A percentile compares a stretch with the other conserved stretches of the same genome.
Evolutionary conservation across 2,888 invertebrate genomes (phyloP).

Genomic region (Microplitis deprimator): DNA sequence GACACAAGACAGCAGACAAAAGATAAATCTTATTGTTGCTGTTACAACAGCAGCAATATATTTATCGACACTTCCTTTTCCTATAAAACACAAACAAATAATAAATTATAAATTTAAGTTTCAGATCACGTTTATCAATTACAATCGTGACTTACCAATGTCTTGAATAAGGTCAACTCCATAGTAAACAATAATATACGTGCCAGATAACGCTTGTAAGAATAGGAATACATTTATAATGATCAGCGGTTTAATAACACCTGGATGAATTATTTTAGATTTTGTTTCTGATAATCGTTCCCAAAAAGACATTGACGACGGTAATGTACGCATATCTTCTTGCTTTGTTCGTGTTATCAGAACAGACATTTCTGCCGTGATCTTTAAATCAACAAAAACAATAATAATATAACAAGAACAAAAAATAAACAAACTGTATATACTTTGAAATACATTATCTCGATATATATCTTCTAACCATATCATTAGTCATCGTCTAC

Average conservation of each 20-base stretch:
- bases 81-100: conserved; percentile 57
- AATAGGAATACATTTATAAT: conserved; percentile 83
- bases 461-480: not conserved
- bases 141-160: conserved; percentile 62
- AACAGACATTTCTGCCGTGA: not conserved
- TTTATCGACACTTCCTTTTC: conserved; percentile 68
- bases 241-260: conserved; percentile 80
- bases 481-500: not conserved
- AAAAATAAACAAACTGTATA: too few relatives aligned
- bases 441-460: too few relatives aligned
- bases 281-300: conserved; percentile 51
- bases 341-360: conserved; percentile 8
- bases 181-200: conserved; percentile 85
- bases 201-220: conserved; percentile 82
- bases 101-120: not conserved
- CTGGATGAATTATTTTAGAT: conserved; percentile 73
- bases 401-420: too few relatives aligned
- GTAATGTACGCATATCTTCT: conserved; percentile 38
- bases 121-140: not conserved
- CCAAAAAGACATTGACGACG: conserved; percentile 47
- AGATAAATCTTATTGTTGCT: conserved; percentile 78
- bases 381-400: not conserved
- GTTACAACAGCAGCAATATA: conserved; percentile 80
- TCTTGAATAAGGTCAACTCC: conserved; percentile 82
- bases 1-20: conserved; percentile 79